These are phyloP conservation scores for Fragum whitleyi DNA, from an alignment of 2,888 invertebrate species.

Conservation along the genomic window DNA sequence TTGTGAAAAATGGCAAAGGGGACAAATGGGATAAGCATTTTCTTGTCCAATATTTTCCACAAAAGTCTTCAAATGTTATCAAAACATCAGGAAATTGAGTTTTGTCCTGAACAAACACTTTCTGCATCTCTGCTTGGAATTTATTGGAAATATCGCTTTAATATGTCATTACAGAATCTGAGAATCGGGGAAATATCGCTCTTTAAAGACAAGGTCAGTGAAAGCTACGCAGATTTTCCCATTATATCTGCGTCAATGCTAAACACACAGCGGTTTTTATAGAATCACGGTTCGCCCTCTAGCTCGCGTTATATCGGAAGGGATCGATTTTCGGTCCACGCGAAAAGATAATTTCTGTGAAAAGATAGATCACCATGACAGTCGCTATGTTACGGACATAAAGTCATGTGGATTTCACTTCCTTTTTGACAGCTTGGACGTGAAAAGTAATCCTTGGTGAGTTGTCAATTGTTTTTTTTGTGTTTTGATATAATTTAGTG, in stretches of 20 bases:
- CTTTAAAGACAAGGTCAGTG: conserved; percentile 1
- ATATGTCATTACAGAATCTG: not conserved
- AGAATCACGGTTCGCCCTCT: not conserved
- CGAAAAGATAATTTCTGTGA: not conserved
- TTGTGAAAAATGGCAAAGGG: too few relatives aligned
- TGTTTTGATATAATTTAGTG: too few relatives aligned
- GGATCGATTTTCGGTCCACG: conserved; percentile 4
- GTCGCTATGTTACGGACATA: not conserved
- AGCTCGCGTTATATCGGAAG: not conserved
- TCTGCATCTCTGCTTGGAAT: too few relatives aligned
- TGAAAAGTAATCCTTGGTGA: not conserved
- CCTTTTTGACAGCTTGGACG: not conserved
- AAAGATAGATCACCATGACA: conserved; percentile 1
- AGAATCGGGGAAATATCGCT: not conserved
- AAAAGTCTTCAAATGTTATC: too few relatives aligned
- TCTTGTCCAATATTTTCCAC: too few relatives aligned
- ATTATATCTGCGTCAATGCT: conserved; percentile 1
- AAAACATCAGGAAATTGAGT: too few relatives aligned
- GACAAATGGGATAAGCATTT: too few relatives aligned
- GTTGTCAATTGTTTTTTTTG: not conserved
- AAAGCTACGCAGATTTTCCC: not conserved
- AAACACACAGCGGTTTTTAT: not conserved
- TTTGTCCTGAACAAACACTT: too few relatives aligned
- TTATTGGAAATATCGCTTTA: not conserved
- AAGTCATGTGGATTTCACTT: not conserved